Evolutionary conservation across 2,888 invertebrate species (phyloP), one percentile per base, ranked within the genome.

Genomic region (Scrobipalpa atriplicella): DNA sequence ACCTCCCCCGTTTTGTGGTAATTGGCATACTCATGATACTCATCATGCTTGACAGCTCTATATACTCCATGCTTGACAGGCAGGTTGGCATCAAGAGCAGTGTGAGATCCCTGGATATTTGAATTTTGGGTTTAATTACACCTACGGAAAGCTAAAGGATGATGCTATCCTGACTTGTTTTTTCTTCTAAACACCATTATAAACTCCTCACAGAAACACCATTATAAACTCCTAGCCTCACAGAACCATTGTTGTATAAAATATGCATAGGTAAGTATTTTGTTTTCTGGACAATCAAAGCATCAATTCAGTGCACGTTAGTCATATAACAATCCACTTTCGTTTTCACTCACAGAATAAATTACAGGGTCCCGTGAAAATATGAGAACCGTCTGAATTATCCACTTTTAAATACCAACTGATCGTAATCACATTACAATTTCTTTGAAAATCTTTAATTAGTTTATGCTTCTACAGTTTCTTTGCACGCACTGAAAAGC

Each of bases 311-410:
- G 68, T 73, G 69, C 82, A 78, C 82, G 84, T 80, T 70, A 76
- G 75, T 75, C 78, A 75, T 74, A 77, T 78, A 80, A 79, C 74
- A 76, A 80, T 78, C 77, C 75, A 81, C 83, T 84, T 84, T 84
- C 84, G 76, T 82, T 77, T 78, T 79, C 73, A 78, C 65, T 65
- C 62, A 38, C 60, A 51, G 66, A 65, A 68, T 66, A 41, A 39
- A 61, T 61, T 61, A 61, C 39, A 19, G 29, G 58, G 38, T 38
- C 58, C 56, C 36, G 58, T 58, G 58, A 58, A 38, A 58, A 58
- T 18, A 58, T 58, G 38, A 58, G 36, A 38, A 29, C 21, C 11
- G 21, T 29, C 58, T 54, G n/a, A 41, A 41, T 10, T 11, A 56
- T 56, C 13, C 54, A 21, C 54, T 56, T 56, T 56, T 56, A 56